A percentile compares a stretch with the other conserved stretches of the same genome.
Evolutionary conservation across 2,113 vertebrate genomes (phyloP).

Genomic region (Cercopithecus mona): DNA sequence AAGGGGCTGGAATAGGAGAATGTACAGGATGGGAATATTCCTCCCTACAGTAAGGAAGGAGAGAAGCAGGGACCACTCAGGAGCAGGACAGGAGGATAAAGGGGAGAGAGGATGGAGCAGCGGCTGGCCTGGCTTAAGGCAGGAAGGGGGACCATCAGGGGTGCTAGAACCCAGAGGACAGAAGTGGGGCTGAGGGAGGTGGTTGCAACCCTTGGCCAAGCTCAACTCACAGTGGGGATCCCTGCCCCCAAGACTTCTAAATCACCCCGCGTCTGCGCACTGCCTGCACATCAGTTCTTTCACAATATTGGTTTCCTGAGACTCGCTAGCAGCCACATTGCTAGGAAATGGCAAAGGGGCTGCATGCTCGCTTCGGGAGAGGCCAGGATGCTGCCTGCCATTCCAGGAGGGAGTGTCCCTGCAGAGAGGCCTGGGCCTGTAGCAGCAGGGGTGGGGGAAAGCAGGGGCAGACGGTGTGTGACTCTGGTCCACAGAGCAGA

Average conservation of each 20-base stretch:
- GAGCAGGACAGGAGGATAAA: neutral
- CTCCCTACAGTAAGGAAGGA: neutral
- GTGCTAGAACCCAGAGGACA: accelerated
- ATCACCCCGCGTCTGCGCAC: accelerated
- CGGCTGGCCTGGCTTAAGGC: neutral
- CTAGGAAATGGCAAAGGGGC: neutral
- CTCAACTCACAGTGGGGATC: neutral
- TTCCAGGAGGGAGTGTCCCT: neutral
- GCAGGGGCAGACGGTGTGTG: neutral
- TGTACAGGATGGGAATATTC: neutral
- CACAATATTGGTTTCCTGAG: neutral
- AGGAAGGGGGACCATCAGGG: too few relatives aligned
- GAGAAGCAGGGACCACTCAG: too few relatives aligned
- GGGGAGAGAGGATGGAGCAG: neutral
- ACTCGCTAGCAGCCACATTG: neutral
- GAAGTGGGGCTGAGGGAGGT: neutral
- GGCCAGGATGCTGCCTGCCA: neutral
- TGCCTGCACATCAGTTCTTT: neutral
- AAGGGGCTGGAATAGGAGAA: too few relatives aligned
- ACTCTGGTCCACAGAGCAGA: neutral
- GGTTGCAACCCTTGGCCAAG: accelerated
- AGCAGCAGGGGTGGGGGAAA: accelerated
- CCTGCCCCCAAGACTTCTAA: neutral
- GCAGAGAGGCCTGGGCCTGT: neutral
- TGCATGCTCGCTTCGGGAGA: accelerated